Percentiles rank a stretch among this genome's conserved stretches.
Conservation (phyloP, 2,113 vertebrate species). For the Etheostoma cragini region DNA sequence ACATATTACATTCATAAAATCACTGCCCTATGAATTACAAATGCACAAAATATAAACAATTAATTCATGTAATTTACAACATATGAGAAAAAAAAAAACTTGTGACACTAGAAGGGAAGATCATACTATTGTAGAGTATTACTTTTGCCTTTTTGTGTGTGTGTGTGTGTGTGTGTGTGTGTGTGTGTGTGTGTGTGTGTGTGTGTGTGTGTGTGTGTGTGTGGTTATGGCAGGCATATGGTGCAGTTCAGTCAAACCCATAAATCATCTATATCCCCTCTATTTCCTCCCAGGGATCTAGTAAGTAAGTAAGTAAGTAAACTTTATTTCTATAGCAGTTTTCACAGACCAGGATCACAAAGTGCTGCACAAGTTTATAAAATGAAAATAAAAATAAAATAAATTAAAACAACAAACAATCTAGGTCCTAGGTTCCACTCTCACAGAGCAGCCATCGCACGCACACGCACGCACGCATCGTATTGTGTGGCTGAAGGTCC, state of each 20-base stretch:
- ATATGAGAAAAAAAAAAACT: background rate
- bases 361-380: too few relatives aligned
- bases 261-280: conserved; percentile 76
- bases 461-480: conserved; percentile 3
- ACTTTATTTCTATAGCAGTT: too few relatives aligned
- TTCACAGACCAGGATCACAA: too few relatives aligned
- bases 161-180: conserved; percentile 29
- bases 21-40: background rate
- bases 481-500: conserved; percentile 25
- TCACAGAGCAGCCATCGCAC: conserved; percentile 33
- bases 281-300: conserved; percentile 65
- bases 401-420: too few relatives aligned
- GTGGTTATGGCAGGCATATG: conserved; percentile 65
- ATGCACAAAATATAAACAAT: background rate
- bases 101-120: conserved; percentile 10
- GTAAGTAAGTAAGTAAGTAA: too few relatives aligned
- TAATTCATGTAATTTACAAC: background rate
- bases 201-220: conserved; percentile 10
- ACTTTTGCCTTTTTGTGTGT: conserved; percentile 1
- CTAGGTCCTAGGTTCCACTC: conserved; percentile 67
- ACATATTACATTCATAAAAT: background rate
- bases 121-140: background rate
- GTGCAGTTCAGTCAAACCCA: conserved; percentile 68
- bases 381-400: too few relatives aligned
- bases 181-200: conserved; percentile 25